Evolutionary conservation across 1,140 invertebrate species (phyloP), one percentile per base, ranked within the genome.

Genomic region (Sinonovacula constricta): DNA sequence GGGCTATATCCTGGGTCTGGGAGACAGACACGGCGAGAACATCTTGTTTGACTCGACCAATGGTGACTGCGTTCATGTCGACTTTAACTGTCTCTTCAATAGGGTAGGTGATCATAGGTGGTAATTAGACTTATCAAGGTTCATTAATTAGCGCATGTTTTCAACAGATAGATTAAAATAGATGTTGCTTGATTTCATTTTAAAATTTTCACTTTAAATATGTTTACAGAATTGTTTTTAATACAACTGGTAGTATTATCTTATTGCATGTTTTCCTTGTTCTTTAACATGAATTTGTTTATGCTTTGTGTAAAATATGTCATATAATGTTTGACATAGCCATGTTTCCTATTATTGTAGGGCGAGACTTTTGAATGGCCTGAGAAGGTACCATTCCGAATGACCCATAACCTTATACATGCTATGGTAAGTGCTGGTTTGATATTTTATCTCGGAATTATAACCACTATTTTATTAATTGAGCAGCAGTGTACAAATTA

Each of bases 81-180:
- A 99, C 91, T 99, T 99, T 87, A 99, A 98, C 90, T 98, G 97
- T 88, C 91, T 99, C 14, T 99, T 99, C 89, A 99, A 99, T 90
- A 95, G 95, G 91, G 95, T 93, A 81, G 84, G 85, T 69, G 15
- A 39, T 3, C n/a, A 22, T 34, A 10, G 30, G 26, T 60, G 57
- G 28, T 28, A 60, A 31, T 60, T 60, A 3, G 15, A 28, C 28
- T 22, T 60, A n/a, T 60, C 22, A 60, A 24, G 7, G n/a, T n/a
- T 15, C 51, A 54, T 54, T 54, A 22, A 54, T 22, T 26, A 54
- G 26, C 4, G n/a, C 26, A 54, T n/a, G n/a, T n/a, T n/a, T n/a
- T n/a, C n/a, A n/a, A n/a, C n/a, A 28, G 12, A 28, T 10, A 7
- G 22, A 2, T 57, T 57, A 10, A 18, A 63, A 5, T 26, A n/a